These are phyloP conservation scores for Leiothrix lutea DNA, from an alignment of 2,113 vertebrate genomes.

Conservation along the genomic window DNA sequence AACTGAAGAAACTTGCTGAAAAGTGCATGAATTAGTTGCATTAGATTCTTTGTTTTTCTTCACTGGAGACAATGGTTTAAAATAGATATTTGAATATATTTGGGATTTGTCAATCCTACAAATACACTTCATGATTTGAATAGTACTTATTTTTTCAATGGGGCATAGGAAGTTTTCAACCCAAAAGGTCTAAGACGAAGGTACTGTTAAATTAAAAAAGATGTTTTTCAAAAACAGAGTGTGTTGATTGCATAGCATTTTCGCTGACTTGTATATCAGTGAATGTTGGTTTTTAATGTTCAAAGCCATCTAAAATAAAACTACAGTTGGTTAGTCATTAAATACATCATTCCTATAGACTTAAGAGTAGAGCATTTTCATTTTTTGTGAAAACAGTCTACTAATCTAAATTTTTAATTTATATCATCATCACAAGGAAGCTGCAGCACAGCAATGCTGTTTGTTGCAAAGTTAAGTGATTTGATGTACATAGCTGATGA, in stretches of 20 bases:
- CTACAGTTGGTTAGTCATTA: not conserved
- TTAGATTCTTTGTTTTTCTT: not conserved
- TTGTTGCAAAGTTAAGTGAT: not conserved
- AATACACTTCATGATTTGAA: not conserved
- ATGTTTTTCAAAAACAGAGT: not conserved
- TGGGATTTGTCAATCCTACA: not conserved
- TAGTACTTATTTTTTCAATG: not conserved
- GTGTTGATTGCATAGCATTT: not conserved
- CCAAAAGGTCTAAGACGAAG: not conserved
- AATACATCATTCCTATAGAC: not conserved
- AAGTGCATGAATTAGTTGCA: not conserved
- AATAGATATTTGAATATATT: not conserved
- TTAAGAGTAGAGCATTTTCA: not conserved
- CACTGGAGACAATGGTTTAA: not conserved
- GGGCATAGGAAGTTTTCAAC: not conserved
- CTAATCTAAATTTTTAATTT: not conserved
- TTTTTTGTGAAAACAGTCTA: not conserved
- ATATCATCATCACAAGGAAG: not conserved
- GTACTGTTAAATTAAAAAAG: not conserved
- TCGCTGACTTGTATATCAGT: not conserved
- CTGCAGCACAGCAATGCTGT: not conserved
- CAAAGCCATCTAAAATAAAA: not conserved
- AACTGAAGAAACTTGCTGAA: not conserved
- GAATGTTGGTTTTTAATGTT: not conserved
- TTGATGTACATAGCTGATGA: not conserved